Evolutionary conservation across 2,113 vertebrate species (phyloP), one percentile per base, ranked within the genome.

Genomic region (Penelope pileata): DNA sequence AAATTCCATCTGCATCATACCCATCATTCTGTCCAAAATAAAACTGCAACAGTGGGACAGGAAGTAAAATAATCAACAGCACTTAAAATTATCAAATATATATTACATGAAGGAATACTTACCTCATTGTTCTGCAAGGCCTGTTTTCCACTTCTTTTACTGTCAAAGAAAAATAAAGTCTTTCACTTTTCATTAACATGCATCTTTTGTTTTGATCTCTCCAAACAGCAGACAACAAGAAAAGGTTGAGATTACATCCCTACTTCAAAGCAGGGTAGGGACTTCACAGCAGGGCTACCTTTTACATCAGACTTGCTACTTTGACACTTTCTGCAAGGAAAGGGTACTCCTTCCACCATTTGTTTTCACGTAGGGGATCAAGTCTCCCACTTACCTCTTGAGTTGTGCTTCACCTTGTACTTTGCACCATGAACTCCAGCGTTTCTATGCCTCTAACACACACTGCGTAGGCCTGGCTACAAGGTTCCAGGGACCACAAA

Each of bases 81-180:
- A 94, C 63, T 72, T 36, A 22, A 60, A 73, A 63, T 22, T 47
- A 40, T 50, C 86, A 80, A 73, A 97, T 74, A 78, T 60, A 48
- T 18, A 50, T 34, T 19, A 54, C 48, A 90, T 12, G 32, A 91
- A 88, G 60, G 82, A 96, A 96, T 9, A 96, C 97, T 98, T 98
- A 99, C 99, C 97, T 99, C 98, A 92, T 97, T 97, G 95, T 91
- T 98, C 95, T 98, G 95, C 83, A 96, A 75, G 8, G 97, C 70
- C 64, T 98, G 97, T 42, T 98, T 98, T 82, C 97, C 97, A 96
- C 93, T 98, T 98, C 98, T 99, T 97, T 97, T 98, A 94, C 98
- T 99, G 98, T 48, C 96, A 84, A 96, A 30, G 81, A 93, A 96
- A 96, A 88, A 86, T 26, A 47, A 73, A 83, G 54, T 34, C 90